Percentiles rank a stretch among this genome's conserved stretches.
These are phyloP conservation scores for Plusia festucae DNA, from an alignment of 2,888 invertebrate genomes.

Conservation along the genomic window DNA sequence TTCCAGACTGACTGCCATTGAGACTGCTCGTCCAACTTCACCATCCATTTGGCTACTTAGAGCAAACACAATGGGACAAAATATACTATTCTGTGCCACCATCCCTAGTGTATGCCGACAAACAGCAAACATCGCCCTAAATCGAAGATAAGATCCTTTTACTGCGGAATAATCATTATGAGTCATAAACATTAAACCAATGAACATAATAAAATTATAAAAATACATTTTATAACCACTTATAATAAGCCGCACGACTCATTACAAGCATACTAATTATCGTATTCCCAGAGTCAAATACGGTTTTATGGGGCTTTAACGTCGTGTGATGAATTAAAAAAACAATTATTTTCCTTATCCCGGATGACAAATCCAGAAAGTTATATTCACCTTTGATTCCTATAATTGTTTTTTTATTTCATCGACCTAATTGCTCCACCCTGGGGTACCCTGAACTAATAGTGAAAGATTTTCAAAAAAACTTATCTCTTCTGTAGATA, in stretches of 20 bases:
- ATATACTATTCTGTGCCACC: no score
- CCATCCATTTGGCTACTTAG: no score
- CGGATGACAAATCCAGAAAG: no score
- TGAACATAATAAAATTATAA: conserved; percentile 15
- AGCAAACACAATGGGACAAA: no score
- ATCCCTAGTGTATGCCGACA: background rate
- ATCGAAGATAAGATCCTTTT: background rate
- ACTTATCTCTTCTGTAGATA: background rate
- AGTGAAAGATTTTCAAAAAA: no score
- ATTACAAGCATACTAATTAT: background rate
- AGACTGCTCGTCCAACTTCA: no score
- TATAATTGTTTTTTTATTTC: no score
- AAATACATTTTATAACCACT: conserved; percentile 1
- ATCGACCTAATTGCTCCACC: background rate
- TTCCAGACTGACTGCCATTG: no score
- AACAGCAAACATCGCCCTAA: no score
- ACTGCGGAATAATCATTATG: conserved; percentile 2
- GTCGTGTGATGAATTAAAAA: background rate
- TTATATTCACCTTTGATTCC: background rate
- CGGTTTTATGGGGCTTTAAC: background rate
- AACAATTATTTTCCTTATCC: background rate
- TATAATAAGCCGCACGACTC: background rate
- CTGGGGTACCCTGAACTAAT: background rate
- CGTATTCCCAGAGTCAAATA: background rate
- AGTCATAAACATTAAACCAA: conserved; percentile 14